These are phyloP conservation scores for Carcinoscorpius rotundicauda DNA, from an alignment of 1,140 invertebrate genomes.

Conservation along the genomic window DNA sequence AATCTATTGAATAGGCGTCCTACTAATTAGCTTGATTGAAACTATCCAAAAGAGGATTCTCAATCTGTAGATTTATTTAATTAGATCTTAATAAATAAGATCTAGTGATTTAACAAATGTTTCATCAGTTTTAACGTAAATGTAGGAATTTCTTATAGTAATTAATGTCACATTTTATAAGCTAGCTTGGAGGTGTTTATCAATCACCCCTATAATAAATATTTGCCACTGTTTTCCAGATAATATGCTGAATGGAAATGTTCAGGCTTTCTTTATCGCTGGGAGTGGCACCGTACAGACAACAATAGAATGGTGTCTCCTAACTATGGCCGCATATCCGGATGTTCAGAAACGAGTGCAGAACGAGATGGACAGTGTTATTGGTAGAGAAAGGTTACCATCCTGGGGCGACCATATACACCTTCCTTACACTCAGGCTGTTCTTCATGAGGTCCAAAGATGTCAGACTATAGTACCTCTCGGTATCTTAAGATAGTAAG, in stretches of 20 bases:
- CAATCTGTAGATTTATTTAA: no score
- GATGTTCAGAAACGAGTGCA: conserved; percentile 24
- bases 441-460: conserved; percentile 21
- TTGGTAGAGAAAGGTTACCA: conserved; percentile 21
- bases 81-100: no score
- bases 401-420: conserved; percentile 14
- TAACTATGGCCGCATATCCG: conserved; percentile 18
- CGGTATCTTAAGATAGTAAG: conserved; percentile 15
- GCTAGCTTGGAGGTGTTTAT: no score
- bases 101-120: no score
- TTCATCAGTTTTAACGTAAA: no score
- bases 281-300: conserved; percentile 25
- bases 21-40: no score
- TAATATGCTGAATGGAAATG: conserved; percentile 16
- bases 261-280: conserved; percentile 20
- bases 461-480: conserved; percentile 21
- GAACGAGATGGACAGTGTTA: conserved; percentile 23
- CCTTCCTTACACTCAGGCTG: conserved; percentile 22
- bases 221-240: conserved; percentile 7
- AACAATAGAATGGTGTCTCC: conserved; percentile 22
- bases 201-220: no score
- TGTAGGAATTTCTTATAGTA: no score
- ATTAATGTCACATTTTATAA: no score
- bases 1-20: no score
- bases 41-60: no score